These are phyloP conservation scores for Eptesicus fuscus DNA, from an alignment of 2,113 vertebrate species.

Conservation along the genomic window DNA sequence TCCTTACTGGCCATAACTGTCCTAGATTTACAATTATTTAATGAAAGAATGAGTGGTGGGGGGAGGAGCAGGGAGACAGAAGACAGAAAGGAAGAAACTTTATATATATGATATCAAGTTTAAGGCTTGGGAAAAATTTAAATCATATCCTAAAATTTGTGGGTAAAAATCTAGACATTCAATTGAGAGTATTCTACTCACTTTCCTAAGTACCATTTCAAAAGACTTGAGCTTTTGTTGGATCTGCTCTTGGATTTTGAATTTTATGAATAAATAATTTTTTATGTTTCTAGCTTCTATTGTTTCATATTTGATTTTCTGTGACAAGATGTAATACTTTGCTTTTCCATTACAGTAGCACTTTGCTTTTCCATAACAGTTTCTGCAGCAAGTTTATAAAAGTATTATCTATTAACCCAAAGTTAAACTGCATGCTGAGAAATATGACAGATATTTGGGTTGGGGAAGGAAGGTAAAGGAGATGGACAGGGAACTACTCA, in stretches of 20 bases:
- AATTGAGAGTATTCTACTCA: conserved; percentile 39
- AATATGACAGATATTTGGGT: not conserved
- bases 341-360: conserved; percentile 16
- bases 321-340: conserved; percentile 41
- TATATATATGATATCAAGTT: not conserved
- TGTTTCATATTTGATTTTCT: conserved; percentile 60
- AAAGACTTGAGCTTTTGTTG: conserved; percentile 43
- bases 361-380: conserved; percentile 44
- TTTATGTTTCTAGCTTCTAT: conserved; percentile 49
- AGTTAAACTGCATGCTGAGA: conserved; percentile 27
- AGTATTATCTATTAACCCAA: conserved; percentile 27
- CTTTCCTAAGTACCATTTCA: conserved; percentile 45
- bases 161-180: conserved; percentile 35
- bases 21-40: conserved; percentile 22
- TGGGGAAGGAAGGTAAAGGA: not conserved
- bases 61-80: no score
- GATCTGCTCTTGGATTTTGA: conserved; percentile 27
- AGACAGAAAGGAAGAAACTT: not conserved
- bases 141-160: not conserved
- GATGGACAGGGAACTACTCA: not conserved
- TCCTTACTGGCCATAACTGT: not conserved
- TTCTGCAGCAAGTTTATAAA: conserved; percentile 44
- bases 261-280: conserved; percentile 64
- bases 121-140: not conserved
- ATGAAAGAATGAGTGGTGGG: not conserved